phyloP scores from a whole-genome alignment of 2,113 vertebrate genomes.

The Erythrocercus mccallii region DNA sequence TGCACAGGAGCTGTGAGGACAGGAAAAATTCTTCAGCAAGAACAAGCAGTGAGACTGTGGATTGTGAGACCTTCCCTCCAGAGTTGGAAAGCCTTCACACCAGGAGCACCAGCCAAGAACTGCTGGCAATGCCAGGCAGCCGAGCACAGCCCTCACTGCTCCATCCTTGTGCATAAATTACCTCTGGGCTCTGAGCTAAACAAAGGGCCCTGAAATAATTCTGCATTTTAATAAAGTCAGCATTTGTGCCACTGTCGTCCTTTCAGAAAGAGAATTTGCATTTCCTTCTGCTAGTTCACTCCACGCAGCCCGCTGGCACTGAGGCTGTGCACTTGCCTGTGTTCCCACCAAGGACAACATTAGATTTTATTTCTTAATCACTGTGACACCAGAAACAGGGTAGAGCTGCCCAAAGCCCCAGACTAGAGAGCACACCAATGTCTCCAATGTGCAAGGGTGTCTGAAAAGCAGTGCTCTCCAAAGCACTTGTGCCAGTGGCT shows the following conservation, averaged over 20 bases:
- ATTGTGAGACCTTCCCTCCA: not conserved
- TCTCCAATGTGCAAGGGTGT: constrained; percentile 10
- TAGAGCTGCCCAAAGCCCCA: not conserved
- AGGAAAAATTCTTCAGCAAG: not conserved
- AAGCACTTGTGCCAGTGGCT: not conserved
- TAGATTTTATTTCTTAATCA: constrained; percentile 55
- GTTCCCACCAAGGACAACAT: constrained; percentile 17
- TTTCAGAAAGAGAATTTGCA: constrained; percentile 31
- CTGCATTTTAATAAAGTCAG: constrained; percentile 52
- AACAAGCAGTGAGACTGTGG: not conserved
- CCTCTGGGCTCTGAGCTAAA: constrained; percentile 54
- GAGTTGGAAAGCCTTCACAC: not conserved
- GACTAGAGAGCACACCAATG: not conserved
- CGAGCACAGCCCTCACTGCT: not conserved
- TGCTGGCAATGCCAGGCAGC: not conserved
- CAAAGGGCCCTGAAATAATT: constrained; percentile 52
- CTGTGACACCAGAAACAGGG: not conserved
- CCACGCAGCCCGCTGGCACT: constrained; percentile 11
- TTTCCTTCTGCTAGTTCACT: not conserved
- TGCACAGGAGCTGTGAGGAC: not conserved
- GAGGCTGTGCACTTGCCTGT: not conserved
- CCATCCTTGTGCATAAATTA: constrained; percentile 55
- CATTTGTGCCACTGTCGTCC: not conserved
- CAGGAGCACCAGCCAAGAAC: not conserved
- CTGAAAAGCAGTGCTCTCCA: not conserved